Evolutionary conservation across 2,797 vertebrate genomes (phyloP).

Genomic region (Glossophaga mutica): DNA sequence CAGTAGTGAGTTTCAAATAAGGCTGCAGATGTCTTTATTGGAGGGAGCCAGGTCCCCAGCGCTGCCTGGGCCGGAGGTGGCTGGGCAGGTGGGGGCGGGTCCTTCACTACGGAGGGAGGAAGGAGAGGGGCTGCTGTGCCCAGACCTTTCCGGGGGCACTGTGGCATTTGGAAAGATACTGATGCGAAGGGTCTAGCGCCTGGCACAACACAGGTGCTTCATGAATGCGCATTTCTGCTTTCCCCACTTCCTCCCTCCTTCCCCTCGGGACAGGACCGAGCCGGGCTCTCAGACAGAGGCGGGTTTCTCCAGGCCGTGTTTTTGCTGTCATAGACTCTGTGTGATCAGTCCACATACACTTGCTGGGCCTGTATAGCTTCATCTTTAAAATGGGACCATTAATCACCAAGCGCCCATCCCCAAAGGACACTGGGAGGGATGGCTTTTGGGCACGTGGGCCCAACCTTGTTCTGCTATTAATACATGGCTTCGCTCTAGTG

Average conservation of each 20-base stretch:
- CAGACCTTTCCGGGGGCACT: accelerated
- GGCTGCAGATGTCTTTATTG: conserved; percentile 16
- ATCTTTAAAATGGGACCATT: neutral
- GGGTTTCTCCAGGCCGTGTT: neutral
- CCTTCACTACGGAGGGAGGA: neutral
- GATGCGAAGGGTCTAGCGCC: neutral
- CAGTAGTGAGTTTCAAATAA: conserved; percentile 74
- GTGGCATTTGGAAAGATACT: neutral
- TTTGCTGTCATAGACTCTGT: neutral
- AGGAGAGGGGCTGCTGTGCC: neutral
- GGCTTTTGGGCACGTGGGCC: neutral
- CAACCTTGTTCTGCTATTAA: neutral
- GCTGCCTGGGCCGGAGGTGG: neutral
- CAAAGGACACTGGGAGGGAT: neutral
- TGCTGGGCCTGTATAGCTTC: neutral
- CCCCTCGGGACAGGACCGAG: neutral
- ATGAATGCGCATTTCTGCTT: neutral
- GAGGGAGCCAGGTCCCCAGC: neutral
- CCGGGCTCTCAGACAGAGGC: neutral
- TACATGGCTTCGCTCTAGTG: neutral
- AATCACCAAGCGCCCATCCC: neutral
- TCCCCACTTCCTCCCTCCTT: neutral
- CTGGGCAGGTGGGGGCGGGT: neutral
- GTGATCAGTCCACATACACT: neutral
- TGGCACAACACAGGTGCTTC: neutral